Conservation (phyloP, 2,797 vertebrate genomes). For the Percopsis omiscomaycus region DNA sequence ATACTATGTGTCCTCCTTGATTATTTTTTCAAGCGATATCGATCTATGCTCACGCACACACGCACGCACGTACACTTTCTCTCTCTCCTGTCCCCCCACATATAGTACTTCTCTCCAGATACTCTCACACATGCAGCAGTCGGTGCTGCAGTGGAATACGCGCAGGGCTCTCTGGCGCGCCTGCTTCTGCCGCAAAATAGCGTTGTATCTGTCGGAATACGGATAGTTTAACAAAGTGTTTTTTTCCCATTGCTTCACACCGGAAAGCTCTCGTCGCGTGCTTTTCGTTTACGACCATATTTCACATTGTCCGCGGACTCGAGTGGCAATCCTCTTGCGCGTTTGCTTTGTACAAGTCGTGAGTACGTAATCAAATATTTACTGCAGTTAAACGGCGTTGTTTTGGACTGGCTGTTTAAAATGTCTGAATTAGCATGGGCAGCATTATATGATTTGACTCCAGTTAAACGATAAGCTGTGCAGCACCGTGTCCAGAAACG, state of each 20-base stretch:
- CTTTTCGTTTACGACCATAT: too few relatives aligned
- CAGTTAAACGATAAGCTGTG: conserved; percentile 12
- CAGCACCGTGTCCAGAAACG: conserved; percentile 12
- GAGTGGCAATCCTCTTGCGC: conserved; percentile 5
- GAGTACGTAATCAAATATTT: conserved; percentile 11
- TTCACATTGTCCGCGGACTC: conserved; percentile 23
- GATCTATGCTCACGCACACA: not conserved
- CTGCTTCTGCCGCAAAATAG: conserved; percentile 29
- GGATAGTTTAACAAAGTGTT: conserved; percentile 12
- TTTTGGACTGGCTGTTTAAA: not conserved
- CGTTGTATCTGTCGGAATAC: conserved; percentile 50
- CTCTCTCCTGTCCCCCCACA: not conserved
- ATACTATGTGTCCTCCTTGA: conserved; percentile 28
- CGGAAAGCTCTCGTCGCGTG: too few relatives aligned
- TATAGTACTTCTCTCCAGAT: not conserved
- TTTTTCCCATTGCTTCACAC: not conserved
- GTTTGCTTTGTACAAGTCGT: conserved; percentile 34
- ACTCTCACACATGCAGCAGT: conserved; percentile 15
- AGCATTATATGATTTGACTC: conserved; percentile 30
- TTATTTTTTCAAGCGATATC: not conserved
- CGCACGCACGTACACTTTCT: conserved; percentile 1
- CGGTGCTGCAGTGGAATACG: conserved; percentile 72
- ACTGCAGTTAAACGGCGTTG: not conserved
- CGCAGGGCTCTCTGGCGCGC: conserved; percentile 56
- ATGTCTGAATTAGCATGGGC: conserved; percentile 9